Base-by-base conservation (phyloP, 2,113 vertebrate genomes). In the Gasterosteus aculeatus region DNA sequence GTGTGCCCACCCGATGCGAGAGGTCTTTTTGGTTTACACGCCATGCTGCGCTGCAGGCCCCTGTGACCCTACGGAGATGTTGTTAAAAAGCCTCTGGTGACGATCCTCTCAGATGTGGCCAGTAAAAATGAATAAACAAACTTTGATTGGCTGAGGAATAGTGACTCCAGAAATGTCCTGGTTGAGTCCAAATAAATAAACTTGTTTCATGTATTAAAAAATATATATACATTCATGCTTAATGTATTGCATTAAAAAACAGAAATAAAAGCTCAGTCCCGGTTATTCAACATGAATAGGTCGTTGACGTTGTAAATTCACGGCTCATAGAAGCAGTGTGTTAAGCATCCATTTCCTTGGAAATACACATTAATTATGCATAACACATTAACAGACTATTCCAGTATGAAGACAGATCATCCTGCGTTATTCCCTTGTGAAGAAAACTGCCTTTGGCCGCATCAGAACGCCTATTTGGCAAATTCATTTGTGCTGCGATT, bases 401-500 rank as follows among this genome's bases (percentile, higher is more conserved):
- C 15, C 57, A 10, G 35, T 14, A 26, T 53, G 62, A 41, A 60
- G 68, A 69, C 15, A 0, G 54, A 59, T 75, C 42, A 44, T 39
- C 18, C 11, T 5, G 41, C 14, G 51, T 51, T 35, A 18, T 41
- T 68, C 56, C 63, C 64, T 19, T 5, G 39, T 7, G 56, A 62
- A 31, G 60, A 54, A 38, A 67, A 19, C 8, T 14, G 64, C 70
- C 58, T 15, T 69, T 10, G 75, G 75, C 60, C 47, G 42, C 26
- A 42, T 6, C 68, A 62, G 8, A 69, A 69, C 8, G 73, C 64
- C 53, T 39, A 22, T 64, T 77, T 76, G 73, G 77, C 64, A 77
- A 58, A 80, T 72, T 84, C 38, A 73, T 80, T 80, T 77, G 74
- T 62, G 74, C 73, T 61, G 62, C 72, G 60, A 72, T 82, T 72